These are phyloP conservation scores for Drosophila lacteicornis DNA, from an alignment of 1,140 invertebrate species.

Conservation along the genomic window DNA sequence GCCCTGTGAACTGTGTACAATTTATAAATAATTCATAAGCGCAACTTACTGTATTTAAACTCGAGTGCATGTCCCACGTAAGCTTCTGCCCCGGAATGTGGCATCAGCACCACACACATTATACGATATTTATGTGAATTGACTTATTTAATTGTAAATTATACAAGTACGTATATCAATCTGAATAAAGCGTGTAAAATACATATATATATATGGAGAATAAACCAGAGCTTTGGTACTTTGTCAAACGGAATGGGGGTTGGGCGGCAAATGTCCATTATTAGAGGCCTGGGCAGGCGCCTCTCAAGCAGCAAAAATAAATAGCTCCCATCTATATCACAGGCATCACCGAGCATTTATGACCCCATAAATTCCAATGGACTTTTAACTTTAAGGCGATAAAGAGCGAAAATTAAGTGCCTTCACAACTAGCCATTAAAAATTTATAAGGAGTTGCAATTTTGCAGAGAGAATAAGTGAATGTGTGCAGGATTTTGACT, in stretches of 20 bases:
- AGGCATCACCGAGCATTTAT: constrained; percentile 10
- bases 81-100: constrained; percentile 37
- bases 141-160: constrained; percentile 71
- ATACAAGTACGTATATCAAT: constrained; percentile 41
- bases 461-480: background rate
- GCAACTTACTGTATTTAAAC: constrained; percentile 15
- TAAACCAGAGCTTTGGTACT: constrained; percentile 4
- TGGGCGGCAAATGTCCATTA: background rate
- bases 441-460: background rate
- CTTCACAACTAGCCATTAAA: constrained; percentile 4
- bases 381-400: constrained; percentile 16
- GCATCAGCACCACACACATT: constrained; percentile 15
- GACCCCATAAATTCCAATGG: constrained; percentile 13
- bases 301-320: constrained; percentile 1
- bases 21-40: constrained; percentile 58
- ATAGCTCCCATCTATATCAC: constrained; percentile 9
- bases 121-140: constrained; percentile 69
- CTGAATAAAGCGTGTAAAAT: constrained; percentile 68
- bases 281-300: background rate
- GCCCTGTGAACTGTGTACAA: constrained; percentile 46
- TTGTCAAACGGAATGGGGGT: background rate
- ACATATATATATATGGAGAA: constrained; percentile 36
- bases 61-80: constrained; percentile 20
- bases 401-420: constrained; percentile 11
- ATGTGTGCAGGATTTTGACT: background rate